These are phyloP conservation scores for Decapterus maruadsi DNA, from an alignment of 2,797 vertebrate species.

Conservation along the genomic window DNA sequence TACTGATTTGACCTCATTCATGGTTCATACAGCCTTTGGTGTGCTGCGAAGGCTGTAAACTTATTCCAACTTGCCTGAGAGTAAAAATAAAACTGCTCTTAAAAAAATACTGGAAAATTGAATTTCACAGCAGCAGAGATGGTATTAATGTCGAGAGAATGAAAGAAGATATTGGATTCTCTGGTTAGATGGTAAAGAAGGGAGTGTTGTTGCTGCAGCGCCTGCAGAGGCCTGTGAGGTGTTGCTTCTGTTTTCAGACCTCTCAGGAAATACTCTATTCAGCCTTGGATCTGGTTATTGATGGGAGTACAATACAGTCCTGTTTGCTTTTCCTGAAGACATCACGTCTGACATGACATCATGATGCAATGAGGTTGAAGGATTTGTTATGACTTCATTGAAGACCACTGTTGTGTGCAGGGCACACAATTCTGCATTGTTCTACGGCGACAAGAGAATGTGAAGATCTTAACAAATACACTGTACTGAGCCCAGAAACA, in stretches of 20 bases:
- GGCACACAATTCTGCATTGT: constrained; percentile 78
- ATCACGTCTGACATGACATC: constrained; percentile 77
- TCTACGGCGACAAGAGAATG: constrained; percentile 64
- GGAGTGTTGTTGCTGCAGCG: background rate
- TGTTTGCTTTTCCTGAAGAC: constrained; percentile 72
- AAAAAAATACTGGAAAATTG: constrained; percentile 12
- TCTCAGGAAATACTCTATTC: constrained; percentile 57
- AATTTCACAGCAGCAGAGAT: constrained; percentile 36
- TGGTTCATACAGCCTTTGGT: background rate
- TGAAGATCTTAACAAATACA: constrained; percentile 66
- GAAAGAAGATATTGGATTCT: constrained; percentile 27
- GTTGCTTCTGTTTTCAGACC: constrained; percentile 49
- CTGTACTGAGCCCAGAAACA: constrained; percentile 62
- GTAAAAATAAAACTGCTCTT: constrained; percentile 9
- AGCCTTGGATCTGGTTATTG: constrained; percentile 38
- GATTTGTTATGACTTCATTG: constrained; percentile 79
- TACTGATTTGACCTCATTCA: constrained; percentile 25
- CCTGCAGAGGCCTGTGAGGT: constrained; percentile 37
- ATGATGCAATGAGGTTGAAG: constrained; percentile 67
- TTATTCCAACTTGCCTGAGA: background rate
- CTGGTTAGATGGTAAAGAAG: constrained; percentile 5
- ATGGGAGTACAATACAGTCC: constrained; percentile 60
- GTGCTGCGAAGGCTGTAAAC: constrained; percentile 1
- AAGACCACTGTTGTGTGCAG: constrained; percentile 69
- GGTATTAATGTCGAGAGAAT: constrained; percentile 19